Base-by-base conservation (phyloP, 64 coral and sea anemone species). In the Platygyra sinensis region DNA sequence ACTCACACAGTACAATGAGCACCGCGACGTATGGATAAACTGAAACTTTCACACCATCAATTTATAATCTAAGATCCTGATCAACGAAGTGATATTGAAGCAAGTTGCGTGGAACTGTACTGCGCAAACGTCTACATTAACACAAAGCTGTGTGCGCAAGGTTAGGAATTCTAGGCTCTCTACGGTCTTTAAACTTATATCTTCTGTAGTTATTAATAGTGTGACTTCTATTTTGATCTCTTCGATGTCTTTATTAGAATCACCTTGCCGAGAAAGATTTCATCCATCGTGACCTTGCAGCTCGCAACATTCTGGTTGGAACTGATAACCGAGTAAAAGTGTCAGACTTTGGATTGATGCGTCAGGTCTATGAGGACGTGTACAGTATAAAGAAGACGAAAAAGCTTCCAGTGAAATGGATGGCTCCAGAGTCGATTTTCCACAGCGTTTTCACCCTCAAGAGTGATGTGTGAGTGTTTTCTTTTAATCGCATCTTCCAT, bases 281-380 rank as follows among this genome's bases (percentile, higher is more conserved):
- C 17, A 64, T 90, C 32, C 87, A 89, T 32, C 74, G 87, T 64
- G 87, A 89, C n/a, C 73, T 89, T 20, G 93, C 88, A 31, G 93
- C 93, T 57, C 65, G 93, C 30, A 94, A 94, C 24, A 67, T 94
- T 19, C 87, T 94, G 22, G 93, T 94, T 52, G 93, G 89, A 16
- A 50, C 81, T 28, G 89, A 82, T 24, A 94, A 94, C 63, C 54
- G 73, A 52, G 86, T 87, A 2, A 94, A 94, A 67, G 67, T 94
- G 2, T 86, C 92, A 24, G 92, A 94, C 57, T 94, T 94, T 67
- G 92, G 92, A 15, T 38, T 94, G 61, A 94, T 87, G 25, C 92
- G 92, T 13, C 86, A 94, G 62, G 54, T 94, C 67, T 94, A 94
- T 69, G 77, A 94, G 51, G 79, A 90, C 30, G 52, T 94, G 87